Base-by-base conservation (phyloP, 2,888 invertebrate genomes). In the Sesamia inferens region DNA sequence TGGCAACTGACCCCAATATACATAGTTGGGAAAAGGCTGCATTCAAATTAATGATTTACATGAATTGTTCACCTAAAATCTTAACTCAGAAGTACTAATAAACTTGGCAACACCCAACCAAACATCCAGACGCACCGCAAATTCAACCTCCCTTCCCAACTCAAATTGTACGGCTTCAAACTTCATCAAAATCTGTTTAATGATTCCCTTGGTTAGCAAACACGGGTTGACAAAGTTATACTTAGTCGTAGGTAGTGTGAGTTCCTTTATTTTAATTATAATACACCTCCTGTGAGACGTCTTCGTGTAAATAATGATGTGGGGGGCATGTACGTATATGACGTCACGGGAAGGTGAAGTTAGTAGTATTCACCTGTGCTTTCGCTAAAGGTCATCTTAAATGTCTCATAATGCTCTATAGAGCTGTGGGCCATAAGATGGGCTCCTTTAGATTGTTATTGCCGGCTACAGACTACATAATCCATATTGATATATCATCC, bases 121-220 rank as follows among this genome's bases (percentile, higher is more conserved):
- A 78, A 74, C 74, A 81, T 66, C 59, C 66, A 61, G 73, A 71
- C 74, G 64, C 31, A 24, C 68, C 65, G 51, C 62, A 47, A 72
- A 76, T 59, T 24, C 67, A 70, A 82, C 68, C 71, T 84, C 55
- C 39, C 73, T 61, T 42, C 67, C 54, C 62, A 39, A 39, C 61
- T 76, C 22, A 82, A 79, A 64, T 82, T 77, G 70, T 71, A 78
- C 76, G 69, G 73, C 61, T 77, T 80, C 71, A 74, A 84, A 80
- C 73, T 85, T 66, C 75, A 80, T 85, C 75, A 82, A 72, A 85
- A 76, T 77, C 85, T 68, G 74, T 80, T 84, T 85, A 79, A 84
- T 76, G 68, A 65, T 77, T 71, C 84, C 84, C 83, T 61, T 48
- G 84, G 77, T 72, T 63, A 59, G 71, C 57, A 55, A 68, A 68